Conservation (phyloP, 2,797 vertebrate species). For the Diglossa cyanea region DNA sequence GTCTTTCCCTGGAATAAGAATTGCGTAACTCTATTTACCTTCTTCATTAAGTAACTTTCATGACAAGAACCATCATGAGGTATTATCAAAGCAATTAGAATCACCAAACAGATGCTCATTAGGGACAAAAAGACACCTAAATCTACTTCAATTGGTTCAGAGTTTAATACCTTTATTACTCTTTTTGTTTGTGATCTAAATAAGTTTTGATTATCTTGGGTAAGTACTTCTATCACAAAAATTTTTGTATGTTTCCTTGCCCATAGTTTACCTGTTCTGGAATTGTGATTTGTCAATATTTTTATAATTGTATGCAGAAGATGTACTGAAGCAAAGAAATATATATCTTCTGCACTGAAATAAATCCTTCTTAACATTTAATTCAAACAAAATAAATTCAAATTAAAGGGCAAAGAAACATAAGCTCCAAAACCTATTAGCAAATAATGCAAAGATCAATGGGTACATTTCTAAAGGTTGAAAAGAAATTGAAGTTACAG, state of each 20-base stretch:
- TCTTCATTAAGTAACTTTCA: background rate
- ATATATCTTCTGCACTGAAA: background rate
- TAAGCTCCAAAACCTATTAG: background rate
- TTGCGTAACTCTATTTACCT: background rate
- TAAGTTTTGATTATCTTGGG: background rate
- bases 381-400: background rate
- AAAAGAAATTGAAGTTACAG: background rate
- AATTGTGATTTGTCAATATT: background rate
- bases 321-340: background rate
- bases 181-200: background rate
- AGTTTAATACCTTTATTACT: background rate
- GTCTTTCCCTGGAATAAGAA: background rate
- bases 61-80: background rate
- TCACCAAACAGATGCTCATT: background rate
- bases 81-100: background rate
- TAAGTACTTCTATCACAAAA: background rate
- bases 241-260: background rate
- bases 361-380: background rate
- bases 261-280: background rate
- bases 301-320: background rate
- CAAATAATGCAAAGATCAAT: background rate
- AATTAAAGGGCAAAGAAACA: background rate
- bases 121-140: background rate
- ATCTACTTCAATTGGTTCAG: slow-evolving; percentile 3
- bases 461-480: background rate